A percentile compares a stretch with the other conserved stretches of the same genome.
Conservation (phyloP, 2,797 vertebrate species). For the Sarcoramphus papa region DNA sequence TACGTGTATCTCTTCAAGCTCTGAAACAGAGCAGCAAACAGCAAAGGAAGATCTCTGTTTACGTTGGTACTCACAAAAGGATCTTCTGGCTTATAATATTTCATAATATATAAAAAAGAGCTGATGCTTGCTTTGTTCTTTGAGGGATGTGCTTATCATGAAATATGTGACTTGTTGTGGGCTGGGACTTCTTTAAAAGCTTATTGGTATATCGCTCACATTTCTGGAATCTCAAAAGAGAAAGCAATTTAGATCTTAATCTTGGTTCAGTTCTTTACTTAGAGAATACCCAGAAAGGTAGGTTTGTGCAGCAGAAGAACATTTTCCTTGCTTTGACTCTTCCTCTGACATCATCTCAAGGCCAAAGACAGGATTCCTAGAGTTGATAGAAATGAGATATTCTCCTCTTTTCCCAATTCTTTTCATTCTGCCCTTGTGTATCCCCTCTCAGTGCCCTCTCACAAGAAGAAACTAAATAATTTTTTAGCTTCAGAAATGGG, state of each 20-base stretch:
- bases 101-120: background rate
- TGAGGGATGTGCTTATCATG: background rate
- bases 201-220: background rate
- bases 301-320: background rate
- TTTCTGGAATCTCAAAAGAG: background rate
- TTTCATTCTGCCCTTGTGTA: background rate
- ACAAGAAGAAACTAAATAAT: background rate
- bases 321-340: background rate
- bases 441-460: background rate
- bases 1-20: background rate
- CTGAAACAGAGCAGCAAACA: background rate
- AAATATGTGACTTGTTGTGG: conserved; percentile 5
- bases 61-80: background rate
- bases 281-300: background rate
- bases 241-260: conserved; percentile 30
- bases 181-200: background rate
- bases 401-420: background rate
- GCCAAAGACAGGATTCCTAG: background rate
- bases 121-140: conserved; percentile 26
- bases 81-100: background rate
- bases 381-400: background rate
- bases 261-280: background rate
- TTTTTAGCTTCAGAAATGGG: background rate
- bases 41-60: background rate
- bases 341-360: background rate